A percentile compares a stretch with the other conserved stretches of the same genome.
Conservation (phyloP, 92 coral and sea anemone genomes). For the Palythoa caribaeorum region DNA sequence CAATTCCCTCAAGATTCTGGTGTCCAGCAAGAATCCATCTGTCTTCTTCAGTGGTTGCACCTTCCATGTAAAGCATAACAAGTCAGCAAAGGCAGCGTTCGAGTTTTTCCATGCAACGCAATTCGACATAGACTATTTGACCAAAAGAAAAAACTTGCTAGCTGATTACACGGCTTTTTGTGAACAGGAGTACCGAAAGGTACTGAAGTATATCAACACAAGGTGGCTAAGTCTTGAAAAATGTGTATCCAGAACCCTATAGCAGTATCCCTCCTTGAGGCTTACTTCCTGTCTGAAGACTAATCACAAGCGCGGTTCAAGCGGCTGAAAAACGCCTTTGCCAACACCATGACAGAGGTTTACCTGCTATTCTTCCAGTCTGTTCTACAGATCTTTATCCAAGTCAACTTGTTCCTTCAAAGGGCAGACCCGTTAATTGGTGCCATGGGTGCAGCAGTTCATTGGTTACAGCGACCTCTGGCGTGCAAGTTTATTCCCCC, state of each 20-base stretch:
- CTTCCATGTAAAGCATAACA: slow-evolving; percentile 36
- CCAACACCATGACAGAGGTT: slow-evolving; percentile 46
- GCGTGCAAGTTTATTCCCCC: slow-evolving; percentile 56
- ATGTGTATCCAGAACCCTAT: neutral
- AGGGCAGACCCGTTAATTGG: slow-evolving; percentile 4
- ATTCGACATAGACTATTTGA: slow-evolving; percentile 67
- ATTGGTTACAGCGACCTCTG: slow-evolving; percentile 30
- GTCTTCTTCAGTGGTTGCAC: slow-evolving; percentile 40
- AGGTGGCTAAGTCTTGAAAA: slow-evolving; percentile 48
- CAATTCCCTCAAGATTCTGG: slow-evolving; percentile 41
- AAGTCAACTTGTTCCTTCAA: slow-evolving; percentile 17
- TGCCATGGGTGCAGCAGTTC: neutral
- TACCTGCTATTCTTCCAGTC: slow-evolving; percentile 52
- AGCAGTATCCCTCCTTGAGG: slow-evolving; percentile 29
- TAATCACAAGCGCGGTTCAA: slow-evolving; percentile 49
- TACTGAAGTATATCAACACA: slow-evolving; percentile 11
- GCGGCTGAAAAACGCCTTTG: slow-evolving; percentile 55
- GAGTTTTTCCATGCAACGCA: slow-evolving; percentile 54
- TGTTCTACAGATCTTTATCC: neutral
- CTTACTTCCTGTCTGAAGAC: slow-evolving; percentile 46
- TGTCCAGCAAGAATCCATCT: slow-evolving; percentile 2
- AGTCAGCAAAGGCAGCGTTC: slow-evolving; percentile 11
- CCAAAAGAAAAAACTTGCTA: slow-evolving; percentile 50
- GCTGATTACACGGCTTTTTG: slow-evolving; percentile 26
- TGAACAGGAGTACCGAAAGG: neutral